Evolutionary conservation across 2,113 vertebrate species (phyloP).

Genomic region (Gavialis gangeticus): DNA sequence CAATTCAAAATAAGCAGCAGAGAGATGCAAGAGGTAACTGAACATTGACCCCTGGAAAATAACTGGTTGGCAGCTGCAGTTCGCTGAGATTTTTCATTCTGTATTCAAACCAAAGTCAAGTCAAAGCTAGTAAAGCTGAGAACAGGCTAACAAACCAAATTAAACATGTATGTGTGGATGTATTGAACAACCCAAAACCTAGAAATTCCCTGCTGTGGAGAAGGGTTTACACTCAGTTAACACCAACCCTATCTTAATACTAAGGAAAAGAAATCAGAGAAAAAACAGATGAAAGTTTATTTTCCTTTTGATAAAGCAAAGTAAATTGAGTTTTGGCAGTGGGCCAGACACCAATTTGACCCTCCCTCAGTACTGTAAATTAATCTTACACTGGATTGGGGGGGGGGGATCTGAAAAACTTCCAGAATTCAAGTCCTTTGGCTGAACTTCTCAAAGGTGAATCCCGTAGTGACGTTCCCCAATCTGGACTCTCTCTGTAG

Average conservation of each 20-base stretch:
- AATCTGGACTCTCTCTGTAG: conserved; percentile 26
- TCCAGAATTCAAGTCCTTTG: conserved; percentile 66
- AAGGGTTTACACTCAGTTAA: neutral
- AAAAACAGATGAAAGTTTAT: conserved; percentile 62
- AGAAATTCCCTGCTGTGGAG: conserved; percentile 16
- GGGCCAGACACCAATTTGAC: conserved; percentile 45
- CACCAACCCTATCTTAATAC: conserved; percentile 59
- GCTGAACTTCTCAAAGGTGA: conserved; percentile 66
- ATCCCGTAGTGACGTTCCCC: conserved; percentile 44
- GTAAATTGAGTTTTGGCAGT: conserved; percentile 52
- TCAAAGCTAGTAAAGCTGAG: conserved; percentile 48
- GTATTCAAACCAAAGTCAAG: conserved; percentile 24
- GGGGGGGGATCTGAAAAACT: neutral
- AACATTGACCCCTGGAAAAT: conserved; percentile 28
- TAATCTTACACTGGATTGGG: conserved; percentile 49
- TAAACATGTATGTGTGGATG: conserved; percentile 45
- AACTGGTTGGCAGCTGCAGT: neutral
- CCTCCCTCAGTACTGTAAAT: conserved; percentile 54
- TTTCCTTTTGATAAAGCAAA: conserved; percentile 67
- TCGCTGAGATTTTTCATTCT: neutral
- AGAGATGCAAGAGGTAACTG: conserved; percentile 42
- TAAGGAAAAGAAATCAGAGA: conserved; percentile 47
- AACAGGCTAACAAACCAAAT: conserved; percentile 47
- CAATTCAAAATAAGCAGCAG: conserved; percentile 43
- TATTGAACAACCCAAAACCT: conserved; percentile 31